phyloP scores from a whole-genome alignment of 53 echinoderm and acorn worm species.

The Luidia sarsii region DNA sequence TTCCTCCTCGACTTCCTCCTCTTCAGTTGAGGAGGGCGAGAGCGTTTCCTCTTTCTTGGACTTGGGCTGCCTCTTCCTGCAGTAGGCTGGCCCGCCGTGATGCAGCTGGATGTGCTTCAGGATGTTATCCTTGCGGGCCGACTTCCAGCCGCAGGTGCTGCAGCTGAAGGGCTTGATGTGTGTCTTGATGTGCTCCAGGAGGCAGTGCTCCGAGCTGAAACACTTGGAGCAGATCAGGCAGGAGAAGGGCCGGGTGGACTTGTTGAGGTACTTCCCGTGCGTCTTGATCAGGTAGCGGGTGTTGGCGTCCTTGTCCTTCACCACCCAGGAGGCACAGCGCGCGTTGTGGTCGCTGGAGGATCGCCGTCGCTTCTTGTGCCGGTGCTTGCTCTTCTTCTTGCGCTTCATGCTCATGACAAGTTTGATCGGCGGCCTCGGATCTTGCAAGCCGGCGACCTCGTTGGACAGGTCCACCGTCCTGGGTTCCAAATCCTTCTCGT shows the following conservation, averaged over 20 bases:
- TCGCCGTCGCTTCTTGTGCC: constrained; percentile 50
- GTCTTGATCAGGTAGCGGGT: constrained; percentile 74
- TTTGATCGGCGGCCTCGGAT: constrained; percentile 23
- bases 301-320: constrained; percentile 85
- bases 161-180: constrained; percentile 95
- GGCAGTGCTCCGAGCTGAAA: constrained; percentile 90
- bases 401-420: constrained; percentile 30
- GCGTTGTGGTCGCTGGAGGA: constrained; percentile 26
- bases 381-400: constrained; percentile 33
- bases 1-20: constrained; percentile 39
- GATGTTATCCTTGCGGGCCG: constrained; percentile 94
- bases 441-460: neutral
- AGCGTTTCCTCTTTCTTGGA: neutral
- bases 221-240: constrained; percentile 88
- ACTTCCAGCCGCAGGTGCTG: constrained; percentile 81
- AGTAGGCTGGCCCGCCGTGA: constrained; percentile 90
- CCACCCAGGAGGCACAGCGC: constrained; percentile 9
- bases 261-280: constrained; percentile 66
- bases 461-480: neutral
- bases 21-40: neutral
- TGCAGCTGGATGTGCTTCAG: constrained; percentile 88
- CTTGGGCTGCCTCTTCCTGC: constrained; percentile 67
- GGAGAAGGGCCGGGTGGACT: constrained; percentile 71
- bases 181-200: constrained; percentile 96
- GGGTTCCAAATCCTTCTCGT: neutral